Percentiles rank a stretch among this genome's conserved stretches.
These are phyloP conservation scores for Acarapis woodi DNA, from an alignment of 1,140 invertebrate genomes.

Conservation along the genomic window DNA sequence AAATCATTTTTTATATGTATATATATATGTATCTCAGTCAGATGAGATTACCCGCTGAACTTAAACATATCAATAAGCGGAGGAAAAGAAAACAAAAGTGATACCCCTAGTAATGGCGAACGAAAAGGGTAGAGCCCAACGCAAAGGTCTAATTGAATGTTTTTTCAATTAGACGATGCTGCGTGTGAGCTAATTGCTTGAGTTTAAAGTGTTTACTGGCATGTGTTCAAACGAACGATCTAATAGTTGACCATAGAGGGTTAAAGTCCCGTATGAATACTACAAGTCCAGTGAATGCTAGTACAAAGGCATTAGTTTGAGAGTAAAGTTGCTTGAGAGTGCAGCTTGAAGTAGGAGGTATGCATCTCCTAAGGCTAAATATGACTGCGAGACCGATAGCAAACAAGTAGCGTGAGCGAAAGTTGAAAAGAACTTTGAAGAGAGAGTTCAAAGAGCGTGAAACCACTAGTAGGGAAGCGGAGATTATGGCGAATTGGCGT, in stretches of 20 bases:
- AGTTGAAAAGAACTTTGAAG: constrained; percentile 66
- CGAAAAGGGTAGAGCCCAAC: constrained; percentile 46
- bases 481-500: not conserved
- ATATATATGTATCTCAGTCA: too few relatives aligned
- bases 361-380: constrained; percentile 63
- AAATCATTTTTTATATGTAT: too few relatives aligned
- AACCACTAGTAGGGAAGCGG: constrained; percentile 38
- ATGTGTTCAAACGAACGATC: constrained; percentile 11
- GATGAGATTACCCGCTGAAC: constrained; percentile 41
- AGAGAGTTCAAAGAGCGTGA: constrained; percentile 56
- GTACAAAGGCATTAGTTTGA: constrained; percentile 25
- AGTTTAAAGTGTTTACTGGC: constrained; percentile 21
- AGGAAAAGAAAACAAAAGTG: constrained; percentile 72
- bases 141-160: constrained; percentile 21
- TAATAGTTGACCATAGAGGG: constrained; percentile 28
- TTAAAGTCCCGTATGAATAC: constrained; percentile 32
- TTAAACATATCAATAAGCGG: constrained; percentile 68
- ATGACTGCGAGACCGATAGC: constrained; percentile 50
- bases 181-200: constrained; percentile 32
- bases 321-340: constrained; percentile 57
- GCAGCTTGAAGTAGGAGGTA: constrained; percentile 52
- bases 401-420: constrained; percentile 70
- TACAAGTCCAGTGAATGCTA: constrained; percentile 21
- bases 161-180: constrained; percentile 13
- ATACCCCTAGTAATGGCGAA: constrained; percentile 61